These are phyloP conservation scores for Hymenochirus boettgeri DNA, from an alignment of 2,113 vertebrate species.

Conservation along the genomic window DNA sequence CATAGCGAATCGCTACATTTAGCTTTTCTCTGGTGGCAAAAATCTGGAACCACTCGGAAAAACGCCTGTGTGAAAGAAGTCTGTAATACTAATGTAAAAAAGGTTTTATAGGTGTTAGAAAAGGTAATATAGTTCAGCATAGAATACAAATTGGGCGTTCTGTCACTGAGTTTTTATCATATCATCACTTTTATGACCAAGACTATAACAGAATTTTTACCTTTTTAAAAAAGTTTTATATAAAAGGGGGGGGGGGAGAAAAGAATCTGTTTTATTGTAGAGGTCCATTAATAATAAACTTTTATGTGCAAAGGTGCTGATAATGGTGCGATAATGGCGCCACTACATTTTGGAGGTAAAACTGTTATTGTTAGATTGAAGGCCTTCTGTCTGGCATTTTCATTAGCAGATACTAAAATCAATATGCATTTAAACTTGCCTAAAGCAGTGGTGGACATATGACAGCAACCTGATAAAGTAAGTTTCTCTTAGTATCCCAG, in stretches of 20 bases:
- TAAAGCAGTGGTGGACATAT: conserved; percentile 33
- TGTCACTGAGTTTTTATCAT: no score
- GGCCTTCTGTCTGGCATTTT: conserved; percentile 28
- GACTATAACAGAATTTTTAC: no score
- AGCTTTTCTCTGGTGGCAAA: no score
- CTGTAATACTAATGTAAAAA: no score
- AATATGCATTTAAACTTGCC: conserved; percentile 29
- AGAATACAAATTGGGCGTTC: no score
- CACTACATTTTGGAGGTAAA: not conserved
- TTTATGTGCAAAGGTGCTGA: not conserved
- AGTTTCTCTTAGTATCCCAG: conserved; percentile 28
- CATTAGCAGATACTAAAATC: conserved; percentile 35
- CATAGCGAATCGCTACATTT: no score
- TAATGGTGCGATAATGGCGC: conserved; percentile 1
- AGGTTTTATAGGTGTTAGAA: no score
- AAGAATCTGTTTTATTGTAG: not conserved
- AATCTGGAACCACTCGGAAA: no score
- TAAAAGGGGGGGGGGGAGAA: not conserved
- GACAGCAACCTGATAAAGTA: conserved; percentile 19
- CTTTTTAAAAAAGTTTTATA: no score
- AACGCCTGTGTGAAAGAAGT: no score
- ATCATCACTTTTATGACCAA: no score
- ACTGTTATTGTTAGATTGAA: conserved; percentile 14
- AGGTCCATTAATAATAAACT: not conserved
- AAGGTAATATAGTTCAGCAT: no score